phyloP scores from a whole-genome alignment of 1,140 invertebrate genomes.

The Bombus affinis region DNA sequence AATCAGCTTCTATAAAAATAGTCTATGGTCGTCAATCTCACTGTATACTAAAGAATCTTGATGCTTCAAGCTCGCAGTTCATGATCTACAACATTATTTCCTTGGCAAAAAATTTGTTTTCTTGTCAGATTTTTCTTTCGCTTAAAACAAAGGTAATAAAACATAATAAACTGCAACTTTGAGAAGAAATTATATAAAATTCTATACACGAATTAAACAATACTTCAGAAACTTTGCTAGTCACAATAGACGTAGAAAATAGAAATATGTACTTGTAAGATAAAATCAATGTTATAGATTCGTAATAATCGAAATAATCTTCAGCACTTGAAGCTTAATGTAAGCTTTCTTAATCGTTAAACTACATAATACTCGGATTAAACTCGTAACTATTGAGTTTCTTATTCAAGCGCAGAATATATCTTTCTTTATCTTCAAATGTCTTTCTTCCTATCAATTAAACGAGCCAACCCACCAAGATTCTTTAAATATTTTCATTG shows the following conservation, averaged over 20 bases:
- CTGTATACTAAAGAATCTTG: constrained; percentile 21
- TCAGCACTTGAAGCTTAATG: neutral
- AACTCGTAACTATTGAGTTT: neutral
- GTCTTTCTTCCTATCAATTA: neutral
- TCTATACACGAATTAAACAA: too few species aligned
- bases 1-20: constrained; percentile 28
- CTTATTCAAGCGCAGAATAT: neutral
- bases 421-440: neutral
- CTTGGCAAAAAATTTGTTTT: neutral
- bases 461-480: neutral
- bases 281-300: too few species aligned
- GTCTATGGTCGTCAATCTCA: neutral
- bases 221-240: too few species aligned
- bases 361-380: neutral
- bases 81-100: neutral
- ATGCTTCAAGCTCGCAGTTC: neutral
- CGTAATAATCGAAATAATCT: too few species aligned
- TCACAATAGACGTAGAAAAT: too few species aligned
- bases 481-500: neutral
- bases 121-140: neutral
- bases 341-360: neutral
- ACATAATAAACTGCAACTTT: neutral
- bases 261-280: too few species aligned
- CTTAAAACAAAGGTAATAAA: neutral
- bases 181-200: neutral